Percentiles rank a stretch among this genome's conserved stretches.
Conservation (phyloP, 2,888 invertebrate species). For the Watsonalla cultraria region DNA sequence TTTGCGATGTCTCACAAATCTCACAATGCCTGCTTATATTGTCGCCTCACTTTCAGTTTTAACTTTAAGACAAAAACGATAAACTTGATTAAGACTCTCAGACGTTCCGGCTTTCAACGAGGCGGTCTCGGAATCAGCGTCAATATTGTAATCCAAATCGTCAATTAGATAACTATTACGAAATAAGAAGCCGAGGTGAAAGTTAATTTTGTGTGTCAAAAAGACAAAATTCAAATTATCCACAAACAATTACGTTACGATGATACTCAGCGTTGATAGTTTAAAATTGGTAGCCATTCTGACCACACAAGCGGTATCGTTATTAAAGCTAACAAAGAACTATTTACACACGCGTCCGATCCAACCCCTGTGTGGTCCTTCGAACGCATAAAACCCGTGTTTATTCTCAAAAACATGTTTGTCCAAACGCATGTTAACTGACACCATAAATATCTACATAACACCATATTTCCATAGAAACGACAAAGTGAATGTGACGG, state of each 20-base stretch:
- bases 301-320: conserved; percentile 41
- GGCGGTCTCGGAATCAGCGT: too few species aligned
- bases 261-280: too few species aligned
- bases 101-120: not conserved
- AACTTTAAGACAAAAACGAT: too few species aligned
- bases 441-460: conserved; percentile 32
- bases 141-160: too few species aligned
- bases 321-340: conserved; percentile 26
- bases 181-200: too few species aligned
- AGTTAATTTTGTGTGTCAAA: too few species aligned
- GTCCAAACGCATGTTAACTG: conserved; percentile 32
- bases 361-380: conserved; percentile 31
- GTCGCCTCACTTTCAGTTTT: conserved; percentile 40
- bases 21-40: too few species aligned
- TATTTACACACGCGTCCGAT: conserved; percentile 27
- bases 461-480: conserved; percentile 5
- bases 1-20: conserved; percentile 8
- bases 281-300: not conserved
- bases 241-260: too few species aligned
- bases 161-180: too few species aligned
- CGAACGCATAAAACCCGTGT: conserved; percentile 1
- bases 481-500: not conserved
- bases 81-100: not conserved
- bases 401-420: conserved; percentile 23
- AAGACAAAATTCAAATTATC: too few species aligned